Evolutionary conservation across 2,797 vertebrate species (phyloP), one percentile per base, ranked within the genome.

Genomic region (Enteromius radiatus): DNA sequence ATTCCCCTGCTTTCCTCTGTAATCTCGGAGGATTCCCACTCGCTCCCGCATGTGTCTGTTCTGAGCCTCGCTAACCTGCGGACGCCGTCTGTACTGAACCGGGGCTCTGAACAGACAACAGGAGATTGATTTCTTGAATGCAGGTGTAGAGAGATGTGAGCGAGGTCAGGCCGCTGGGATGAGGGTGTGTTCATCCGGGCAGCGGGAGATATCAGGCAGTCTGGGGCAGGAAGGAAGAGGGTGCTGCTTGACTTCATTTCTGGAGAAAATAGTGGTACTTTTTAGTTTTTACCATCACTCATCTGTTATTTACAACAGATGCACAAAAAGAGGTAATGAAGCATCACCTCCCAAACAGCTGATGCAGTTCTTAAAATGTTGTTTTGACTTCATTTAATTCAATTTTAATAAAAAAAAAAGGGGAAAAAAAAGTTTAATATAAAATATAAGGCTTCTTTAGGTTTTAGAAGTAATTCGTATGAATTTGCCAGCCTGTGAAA

Each of bases 101-200:
- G 65, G 64, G n/a, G 21, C 41, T 63, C 15, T 33, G 31, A 43
- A 71, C 17, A 7, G n/a, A 14, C n/a, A 2, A 7, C 41, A 52
- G 36, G 7, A n/a, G 33, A 70, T 12, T 26, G 1, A 21, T 33
- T 74, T 31, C 3, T 23, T 26, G 69, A 36, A 21, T 26, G 69
- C 68, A 63, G 87, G 87, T 74, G 33, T 23, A 56, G 83, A 81
- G 83, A 88, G 63, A 85, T 85, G 85, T 61, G 54, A 33, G 81
- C 78, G 80, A 17, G 47, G 67, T 43, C 56, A n/a, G 19, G 33
- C 63, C 26, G 85, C 64, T 81, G 9, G 0, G 19, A 87, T 89
- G 85, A 76, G 12, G 33, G 71, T 54, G 41, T 71, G 49, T 26
- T 75, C 21, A 76, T 69, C 78, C 21, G 64, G 64, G 54, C 54